Percentiles rank a stretch among this genome's conserved stretches.
These are phyloP conservation scores for Lepidurus apus DNA, from an alignment of 1,140 invertebrate species.

Conservation along the genomic window DNA sequence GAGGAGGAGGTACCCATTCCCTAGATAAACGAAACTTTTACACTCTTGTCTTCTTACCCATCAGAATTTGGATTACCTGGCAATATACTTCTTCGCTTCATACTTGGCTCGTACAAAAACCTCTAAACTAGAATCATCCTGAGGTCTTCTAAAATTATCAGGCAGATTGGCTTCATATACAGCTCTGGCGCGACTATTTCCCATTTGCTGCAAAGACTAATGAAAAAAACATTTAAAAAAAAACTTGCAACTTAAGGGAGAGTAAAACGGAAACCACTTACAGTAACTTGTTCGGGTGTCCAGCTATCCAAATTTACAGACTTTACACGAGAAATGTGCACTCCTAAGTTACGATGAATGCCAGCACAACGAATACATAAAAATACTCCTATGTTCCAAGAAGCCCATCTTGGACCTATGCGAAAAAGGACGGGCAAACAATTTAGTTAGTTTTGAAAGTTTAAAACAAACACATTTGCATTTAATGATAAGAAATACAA, in stretches of 20 bases:
- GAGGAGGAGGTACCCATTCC: constrained; percentile 85
- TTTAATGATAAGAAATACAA: not conserved
- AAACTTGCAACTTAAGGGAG: not conserved
- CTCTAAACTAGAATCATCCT: constrained; percentile 88
- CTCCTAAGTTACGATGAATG: constrained; percentile 94
- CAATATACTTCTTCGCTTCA: constrained; percentile 96
- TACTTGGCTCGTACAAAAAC: constrained; percentile 95
- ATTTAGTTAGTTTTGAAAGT: not conserved
- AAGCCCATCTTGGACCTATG: constrained; percentile 94
- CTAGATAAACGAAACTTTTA: constrained; percentile 41
- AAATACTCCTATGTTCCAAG: constrained; percentile 98
- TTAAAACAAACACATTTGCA: not conserved
- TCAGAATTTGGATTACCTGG: constrained; percentile 45
- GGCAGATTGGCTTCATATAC: constrained; percentile 97
- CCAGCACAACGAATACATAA: constrained; percentile 96
- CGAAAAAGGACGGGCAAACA: constrained; percentile 37
- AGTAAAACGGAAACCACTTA: constrained; percentile 43
- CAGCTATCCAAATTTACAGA: constrained; percentile 96
- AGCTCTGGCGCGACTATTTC: constrained; percentile 90
- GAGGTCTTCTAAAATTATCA: constrained; percentile 87
- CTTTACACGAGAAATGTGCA: constrained; percentile 92
- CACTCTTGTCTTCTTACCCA: not conserved
- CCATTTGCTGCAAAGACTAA: constrained; percentile 91
- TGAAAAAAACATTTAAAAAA: constrained; percentile 38
- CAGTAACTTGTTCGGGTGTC: constrained; percentile 95